Evolutionary conservation across 2,797 vertebrate species (phyloP).

Genomic region (Alectoris magna): DNA sequence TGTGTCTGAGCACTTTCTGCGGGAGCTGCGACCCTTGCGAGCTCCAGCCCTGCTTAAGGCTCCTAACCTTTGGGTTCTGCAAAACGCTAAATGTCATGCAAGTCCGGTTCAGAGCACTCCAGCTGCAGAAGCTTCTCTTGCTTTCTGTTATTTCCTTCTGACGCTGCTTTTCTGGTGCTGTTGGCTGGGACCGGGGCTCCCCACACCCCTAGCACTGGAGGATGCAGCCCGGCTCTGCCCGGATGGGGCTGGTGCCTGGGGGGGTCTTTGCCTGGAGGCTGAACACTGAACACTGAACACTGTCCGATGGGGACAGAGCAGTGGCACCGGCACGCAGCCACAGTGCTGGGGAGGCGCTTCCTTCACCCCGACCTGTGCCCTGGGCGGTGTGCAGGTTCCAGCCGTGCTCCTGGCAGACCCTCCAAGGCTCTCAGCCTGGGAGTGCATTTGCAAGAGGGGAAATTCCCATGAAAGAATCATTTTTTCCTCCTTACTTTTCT

Average conservation of each 20-base stretch:
- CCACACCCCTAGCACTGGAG: too few relatives aligned
- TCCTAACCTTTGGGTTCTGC: background rate
- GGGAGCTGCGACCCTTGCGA: background rate
- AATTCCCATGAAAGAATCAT: background rate
- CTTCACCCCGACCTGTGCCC: too few relatives aligned
- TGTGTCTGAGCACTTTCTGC: background rate
- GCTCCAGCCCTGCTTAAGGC: background rate
- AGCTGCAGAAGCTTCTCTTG: background rate
- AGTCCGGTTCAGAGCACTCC: background rate
- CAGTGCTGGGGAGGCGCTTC: background rate
- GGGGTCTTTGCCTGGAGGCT: background rate
- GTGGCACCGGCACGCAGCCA: accelerated
- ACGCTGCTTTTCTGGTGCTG: background rate
- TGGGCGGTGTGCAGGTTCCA: background rate
- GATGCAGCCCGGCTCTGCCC: too few relatives aligned
- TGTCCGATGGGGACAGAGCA: accelerated
- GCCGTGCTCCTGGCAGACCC: background rate
- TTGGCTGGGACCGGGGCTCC: background rate
- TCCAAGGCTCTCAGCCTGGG: background rate
- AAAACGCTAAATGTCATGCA: background rate
- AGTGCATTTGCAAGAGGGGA: background rate
- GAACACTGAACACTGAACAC: too few relatives aligned
- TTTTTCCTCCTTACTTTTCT: background rate
- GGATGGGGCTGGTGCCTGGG: too few relatives aligned
- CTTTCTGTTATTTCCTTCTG: background rate